phyloP scores from a whole-genome alignment of 2,888 invertebrate species.

The Caenorhabditis doughertyi region DNA sequence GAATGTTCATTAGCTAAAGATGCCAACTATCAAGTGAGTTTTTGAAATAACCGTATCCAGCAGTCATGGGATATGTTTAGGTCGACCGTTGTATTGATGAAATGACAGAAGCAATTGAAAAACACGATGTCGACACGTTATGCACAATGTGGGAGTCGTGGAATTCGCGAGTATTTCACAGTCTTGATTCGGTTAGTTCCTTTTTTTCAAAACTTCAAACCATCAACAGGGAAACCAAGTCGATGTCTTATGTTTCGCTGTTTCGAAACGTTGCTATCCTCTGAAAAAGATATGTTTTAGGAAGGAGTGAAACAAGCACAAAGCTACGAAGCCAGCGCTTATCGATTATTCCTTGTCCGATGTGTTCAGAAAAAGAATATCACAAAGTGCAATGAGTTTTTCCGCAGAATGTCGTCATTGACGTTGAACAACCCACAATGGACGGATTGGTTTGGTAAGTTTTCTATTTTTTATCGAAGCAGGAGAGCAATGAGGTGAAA shows the following conservation, averaged over 20 bases:
- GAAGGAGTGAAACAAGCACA: conserved; percentile 69
- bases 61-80: conserved; percentile 40
- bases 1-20: conserved; percentile 67
- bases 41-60: neutral
- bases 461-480: neutral
- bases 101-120: conserved; percentile 75
- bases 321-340: conserved; percentile 90
- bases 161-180: conserved; percentile 74
- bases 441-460: conserved; percentile 79
- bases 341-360: conserved; percentile 93
- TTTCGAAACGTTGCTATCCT: neutral
- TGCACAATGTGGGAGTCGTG: conserved; percentile 74
- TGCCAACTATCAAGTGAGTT: conserved; percentile 64
- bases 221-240: too few species aligned
- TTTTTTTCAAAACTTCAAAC: too few species aligned
- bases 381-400: conserved; percentile 74
- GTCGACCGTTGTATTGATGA: conserved; percentile 76
- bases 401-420: conserved; percentile 71
- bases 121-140: conserved; percentile 72
- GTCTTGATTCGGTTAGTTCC: conserved; percentile 70
- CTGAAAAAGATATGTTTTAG: too few species aligned
- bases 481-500: too few species aligned
- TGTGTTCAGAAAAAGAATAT: conserved; percentile 90
- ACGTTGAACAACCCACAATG: conserved; percentile 75
- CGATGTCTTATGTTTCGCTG: too few species aligned